Evolutionary conservation across 1,140 invertebrate genomes (phyloP).

Genomic region (Ips typographus): DNA sequence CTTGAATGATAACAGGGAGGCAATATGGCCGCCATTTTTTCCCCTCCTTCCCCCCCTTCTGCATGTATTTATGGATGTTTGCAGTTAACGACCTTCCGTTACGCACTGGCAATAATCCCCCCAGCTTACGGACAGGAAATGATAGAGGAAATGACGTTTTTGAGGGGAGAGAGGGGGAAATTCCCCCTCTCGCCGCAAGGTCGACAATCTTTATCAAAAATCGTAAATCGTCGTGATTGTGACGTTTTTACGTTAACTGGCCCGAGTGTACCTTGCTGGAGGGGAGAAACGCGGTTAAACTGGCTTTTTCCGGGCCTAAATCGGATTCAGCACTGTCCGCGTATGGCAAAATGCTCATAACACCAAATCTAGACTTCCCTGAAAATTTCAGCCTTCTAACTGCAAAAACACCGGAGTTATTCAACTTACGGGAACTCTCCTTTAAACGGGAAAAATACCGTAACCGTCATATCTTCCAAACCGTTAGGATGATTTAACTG

Average conservation of each 20-base stretch:
- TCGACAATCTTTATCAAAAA: conserved; percentile 36
- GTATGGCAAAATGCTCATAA: too few species aligned
- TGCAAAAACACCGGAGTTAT: too few species aligned
- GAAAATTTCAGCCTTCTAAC: too few species aligned
- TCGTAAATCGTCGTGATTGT: conserved; percentile 34
- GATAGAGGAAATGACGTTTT: conserved; percentile 34
- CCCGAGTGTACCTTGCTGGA: conserved; percentile 21
- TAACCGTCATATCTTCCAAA: too few species aligned
- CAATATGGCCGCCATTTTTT: too few species aligned
- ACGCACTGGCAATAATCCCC: conserved; percentile 37
- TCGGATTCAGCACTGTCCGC: too few species aligned
- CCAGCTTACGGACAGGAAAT: conserved; percentile 36
- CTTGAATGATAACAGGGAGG: too few species aligned
- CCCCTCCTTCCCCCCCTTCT: conserved; percentile 10
- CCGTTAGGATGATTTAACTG: too few species aligned
- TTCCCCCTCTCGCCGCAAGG: conserved; percentile 6
- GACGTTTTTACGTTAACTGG: conserved; percentile 35
- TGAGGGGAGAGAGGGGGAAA: conserved; percentile 18
- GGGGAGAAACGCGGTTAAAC: conserved; percentile 19
- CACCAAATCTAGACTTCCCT: too few species aligned
- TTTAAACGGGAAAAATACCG: too few species aligned
- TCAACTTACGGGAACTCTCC: too few species aligned
- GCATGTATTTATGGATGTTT: conserved; percentile 37
- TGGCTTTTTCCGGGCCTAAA: conserved; percentile 18
- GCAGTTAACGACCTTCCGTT: conserved; percentile 31